A percentile compares a stretch with the other conserved stretches of the same genome.
These are phyloP conservation scores for Scaptomyza pallida DNA, from an alignment of 1,140 invertebrate genomes.

Conservation along the genomic window DNA sequence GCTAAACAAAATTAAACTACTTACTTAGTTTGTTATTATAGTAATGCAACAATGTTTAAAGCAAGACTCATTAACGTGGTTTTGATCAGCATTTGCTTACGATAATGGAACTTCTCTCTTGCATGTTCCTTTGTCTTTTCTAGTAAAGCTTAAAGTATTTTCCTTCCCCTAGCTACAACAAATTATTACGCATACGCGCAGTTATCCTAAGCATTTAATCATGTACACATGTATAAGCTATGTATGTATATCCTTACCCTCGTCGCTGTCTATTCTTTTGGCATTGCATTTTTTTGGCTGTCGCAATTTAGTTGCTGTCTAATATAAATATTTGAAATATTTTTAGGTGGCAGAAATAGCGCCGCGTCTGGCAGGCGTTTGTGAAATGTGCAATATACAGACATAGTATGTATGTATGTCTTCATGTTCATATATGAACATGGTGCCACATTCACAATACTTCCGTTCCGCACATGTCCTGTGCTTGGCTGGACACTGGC, in stretches of 20 bases:
- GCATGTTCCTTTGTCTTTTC: too few species aligned
- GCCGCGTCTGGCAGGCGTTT: constrained; percentile 43
- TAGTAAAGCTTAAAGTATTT: background rate
- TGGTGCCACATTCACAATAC: constrained; percentile 30
- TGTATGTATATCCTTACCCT: background rate
- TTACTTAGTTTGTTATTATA: background rate
- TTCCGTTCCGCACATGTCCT: constrained; percentile 53
- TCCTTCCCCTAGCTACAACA: background rate
- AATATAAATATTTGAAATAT: constrained; percentile 57
- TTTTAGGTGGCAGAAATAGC: constrained; percentile 20
- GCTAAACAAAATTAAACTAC: constrained; percentile 17
- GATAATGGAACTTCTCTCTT: too few species aligned
- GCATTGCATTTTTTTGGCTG: constrained; percentile 31
- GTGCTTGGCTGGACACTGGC: constrained; percentile 72
- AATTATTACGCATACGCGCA: constrained; percentile 23
- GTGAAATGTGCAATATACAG: constrained; percentile 45
- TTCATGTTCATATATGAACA: background rate
- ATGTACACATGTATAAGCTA: background rate
- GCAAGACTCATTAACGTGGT: constrained; percentile 13
- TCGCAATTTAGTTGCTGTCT: constrained; percentile 39
- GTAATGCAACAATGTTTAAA: constrained; percentile 10
- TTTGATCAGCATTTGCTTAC: background rate
- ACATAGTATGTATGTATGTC: background rate
- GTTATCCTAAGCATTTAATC: constrained; percentile 9
- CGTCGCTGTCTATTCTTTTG: constrained; percentile 28